Percentiles rank a stretch among this genome's conserved stretches.
phyloP scores from a whole-genome alignment of 2,113 vertebrate genomes.

The Mohoua ochrocephala region DNA sequence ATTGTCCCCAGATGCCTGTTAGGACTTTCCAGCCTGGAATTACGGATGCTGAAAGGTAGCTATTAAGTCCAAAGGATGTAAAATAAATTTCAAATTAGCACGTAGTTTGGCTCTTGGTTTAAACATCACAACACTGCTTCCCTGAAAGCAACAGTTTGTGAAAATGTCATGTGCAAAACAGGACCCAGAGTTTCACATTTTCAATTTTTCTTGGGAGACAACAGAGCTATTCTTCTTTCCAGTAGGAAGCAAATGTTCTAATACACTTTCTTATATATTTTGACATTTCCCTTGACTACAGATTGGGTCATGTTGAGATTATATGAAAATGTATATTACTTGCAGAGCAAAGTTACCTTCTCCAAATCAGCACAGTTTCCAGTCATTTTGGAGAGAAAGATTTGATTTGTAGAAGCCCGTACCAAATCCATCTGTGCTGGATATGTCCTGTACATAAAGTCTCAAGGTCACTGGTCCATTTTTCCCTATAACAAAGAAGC shows the following conservation, averaged over 20 bases:
- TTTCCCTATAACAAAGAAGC: background rate
- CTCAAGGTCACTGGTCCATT: background rate
- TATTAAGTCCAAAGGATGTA: conserved; percentile 20
- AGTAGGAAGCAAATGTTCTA: background rate
- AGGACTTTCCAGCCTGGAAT: background rate
- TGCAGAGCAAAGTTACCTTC: background rate
- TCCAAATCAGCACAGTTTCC: background rate
- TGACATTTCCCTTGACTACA: background rate
- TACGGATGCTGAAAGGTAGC: conserved; percentile 17
- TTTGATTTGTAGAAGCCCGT: background rate
- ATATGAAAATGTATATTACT: background rate
- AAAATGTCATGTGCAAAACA: background rate
- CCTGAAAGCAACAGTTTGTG: background rate
- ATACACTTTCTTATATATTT: background rate
- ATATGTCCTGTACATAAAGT: background rate
- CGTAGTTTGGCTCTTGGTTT: background rate
- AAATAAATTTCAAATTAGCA: conserved; percentile 36
- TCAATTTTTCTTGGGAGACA: background rate
- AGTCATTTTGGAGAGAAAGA: background rate
- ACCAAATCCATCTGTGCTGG: background rate
- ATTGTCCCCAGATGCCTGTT: conserved; percentile 47
- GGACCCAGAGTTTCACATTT: background rate
- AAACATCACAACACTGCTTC: background rate
- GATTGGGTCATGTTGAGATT: background rate
- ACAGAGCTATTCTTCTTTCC: background rate